These are phyloP conservation scores for Harpagoxenus sublaevis DNA, from an alignment of 2,888 invertebrate genomes.

Conservation along the genomic window DNA sequence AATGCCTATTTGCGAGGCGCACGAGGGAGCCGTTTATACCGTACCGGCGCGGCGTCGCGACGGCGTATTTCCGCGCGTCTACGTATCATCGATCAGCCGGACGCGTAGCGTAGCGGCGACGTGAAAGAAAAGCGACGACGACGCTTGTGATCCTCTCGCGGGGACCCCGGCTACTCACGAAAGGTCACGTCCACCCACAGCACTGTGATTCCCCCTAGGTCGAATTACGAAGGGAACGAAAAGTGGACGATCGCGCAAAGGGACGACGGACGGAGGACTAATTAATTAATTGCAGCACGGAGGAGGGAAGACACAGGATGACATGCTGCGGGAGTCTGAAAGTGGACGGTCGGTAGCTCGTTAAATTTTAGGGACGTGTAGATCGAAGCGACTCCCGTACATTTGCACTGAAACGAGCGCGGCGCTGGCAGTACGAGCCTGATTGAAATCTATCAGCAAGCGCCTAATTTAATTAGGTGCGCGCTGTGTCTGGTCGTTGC, in stretches of 20 bases:
- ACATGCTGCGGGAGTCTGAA: constrained; percentile 73
- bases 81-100: constrained; percentile 28
- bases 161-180: constrained; percentile 59
- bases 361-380: constrained; percentile 80
- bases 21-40: constrained; percentile 39
- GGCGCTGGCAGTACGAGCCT: constrained; percentile 64
- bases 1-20: constrained; percentile 50
- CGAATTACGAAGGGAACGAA: constrained; percentile 67
- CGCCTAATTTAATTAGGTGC: constrained; percentile 79
- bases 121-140: constrained; percentile 34
- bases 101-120: constrained; percentile 11
- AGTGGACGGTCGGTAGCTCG: constrained; percentile 74
- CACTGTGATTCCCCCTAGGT: constrained; percentile 66
- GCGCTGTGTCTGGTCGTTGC: constrained; percentile 57
- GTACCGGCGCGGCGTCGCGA: constrained; percentile 17
- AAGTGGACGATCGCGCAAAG: constrained; percentile 52
- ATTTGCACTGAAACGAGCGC: constrained; percentile 69
- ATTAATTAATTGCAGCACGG: constrained; percentile 74
- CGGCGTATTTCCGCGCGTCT: constrained; percentile 34
- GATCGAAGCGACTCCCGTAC: constrained; percentile 63
- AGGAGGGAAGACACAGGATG: constrained; percentile 65
- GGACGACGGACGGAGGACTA: constrained; percentile 63
- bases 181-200: constrained; percentile 58
- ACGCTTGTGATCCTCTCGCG: constrained; percentile 70
- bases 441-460: constrained; percentile 80